Evolutionary conservation across 2,797 vertebrate genomes (phyloP), one percentile per base, ranked within the genome.

Genomic region (Rhinoraja longicauda): DNA sequence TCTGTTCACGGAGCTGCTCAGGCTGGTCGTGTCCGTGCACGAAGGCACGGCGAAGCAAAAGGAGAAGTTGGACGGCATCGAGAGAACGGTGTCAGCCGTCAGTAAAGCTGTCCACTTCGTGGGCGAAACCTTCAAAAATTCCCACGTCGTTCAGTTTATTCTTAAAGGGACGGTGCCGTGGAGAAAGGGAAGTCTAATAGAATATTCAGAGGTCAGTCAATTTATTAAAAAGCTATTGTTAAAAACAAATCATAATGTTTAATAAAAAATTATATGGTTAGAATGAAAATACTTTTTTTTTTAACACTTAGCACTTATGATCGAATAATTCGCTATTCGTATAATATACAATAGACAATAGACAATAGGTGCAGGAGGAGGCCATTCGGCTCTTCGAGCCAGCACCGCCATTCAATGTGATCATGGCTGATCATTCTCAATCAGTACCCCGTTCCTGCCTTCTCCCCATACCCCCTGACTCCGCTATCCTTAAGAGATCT

Each of bases 111-210:
- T 97, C 62, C 95, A 95, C 0, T 96, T 96, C 93, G 94, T 98
- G 93, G 96, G 96, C 59, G 95, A 97, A 53, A 94, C 96, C n/a
- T 95, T 98, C 94, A 97, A 95, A 95, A 97, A 97, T 95, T 98
- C 97, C 0, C 97, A 97, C 94, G 95, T 97, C 94, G 95, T 97
- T 94, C 97, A 98, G 94, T 97, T 97, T 93, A 96, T 97, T 94
- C 94, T 96, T 73, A 97, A 95, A 94, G 97, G 97, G 62, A 93
- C 94, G 45, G 95, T 96, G 67, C 96, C 97, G 59, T 97, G 97
- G 97, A 97, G 95, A 94, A 96, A 95, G 93, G 96, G 96, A 93
- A 95, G 94, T 93, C 95, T 95, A 93, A 93, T 95, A 93, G 95
- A 96, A 17, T 94, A 94, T 91, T 90, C 94, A 86, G 94, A 94